Evolutionary conservation across 2,797 vertebrate species (phyloP).

Genomic region (Adelosebastes latens): DNA sequence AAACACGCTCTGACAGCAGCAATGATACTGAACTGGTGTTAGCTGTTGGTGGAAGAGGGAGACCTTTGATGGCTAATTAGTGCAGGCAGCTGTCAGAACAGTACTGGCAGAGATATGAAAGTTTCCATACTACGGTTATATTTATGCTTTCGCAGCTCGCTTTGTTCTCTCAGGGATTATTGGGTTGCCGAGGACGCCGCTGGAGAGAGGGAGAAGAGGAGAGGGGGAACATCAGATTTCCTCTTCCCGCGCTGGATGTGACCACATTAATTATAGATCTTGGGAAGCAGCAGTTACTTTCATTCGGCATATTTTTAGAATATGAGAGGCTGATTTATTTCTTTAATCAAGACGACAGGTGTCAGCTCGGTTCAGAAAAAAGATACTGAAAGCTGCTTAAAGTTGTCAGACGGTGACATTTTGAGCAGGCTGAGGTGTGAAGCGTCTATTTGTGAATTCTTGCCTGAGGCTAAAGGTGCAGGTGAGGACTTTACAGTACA

Average conservation of each 20-base stretch:
- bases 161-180: slow-evolving; percentile 81
- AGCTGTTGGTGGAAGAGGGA: slow-evolving; percentile 65
- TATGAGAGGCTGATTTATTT: slow-evolving; percentile 65
- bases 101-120: slow-evolving; percentile 81
- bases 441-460: slow-evolving; percentile 61
- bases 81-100: slow-evolving; percentile 87
- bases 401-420: slow-evolving; percentile 73
- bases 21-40: slow-evolving; percentile 62
- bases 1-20: slow-evolving; percentile 31
- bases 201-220: slow-evolving; percentile 55
- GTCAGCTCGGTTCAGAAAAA: slow-evolving; percentile 58
- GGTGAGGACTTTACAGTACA: slow-evolving; percentile 17
- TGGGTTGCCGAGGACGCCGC: slow-evolving; percentile 73
- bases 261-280: slow-evolving; percentile 83
- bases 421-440: slow-evolving; percentile 62
- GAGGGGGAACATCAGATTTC: slow-evolving; percentile 73
- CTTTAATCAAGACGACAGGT: slow-evolving; percentile 77
- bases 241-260: slow-evolving; percentile 65
- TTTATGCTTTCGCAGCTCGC: slow-evolving; percentile 80
- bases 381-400: slow-evolving; percentile 70
- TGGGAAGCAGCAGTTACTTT: slow-evolving; percentile 59
- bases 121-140: slow-evolving; percentile 81
- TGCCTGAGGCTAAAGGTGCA: slow-evolving; percentile 50
- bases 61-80: slow-evolving; percentile 82
- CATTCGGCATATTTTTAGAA: slow-evolving; percentile 71